phyloP scores from a whole-genome alignment of 2,113 vertebrate species.

The Gambusia affinis region DNA sequence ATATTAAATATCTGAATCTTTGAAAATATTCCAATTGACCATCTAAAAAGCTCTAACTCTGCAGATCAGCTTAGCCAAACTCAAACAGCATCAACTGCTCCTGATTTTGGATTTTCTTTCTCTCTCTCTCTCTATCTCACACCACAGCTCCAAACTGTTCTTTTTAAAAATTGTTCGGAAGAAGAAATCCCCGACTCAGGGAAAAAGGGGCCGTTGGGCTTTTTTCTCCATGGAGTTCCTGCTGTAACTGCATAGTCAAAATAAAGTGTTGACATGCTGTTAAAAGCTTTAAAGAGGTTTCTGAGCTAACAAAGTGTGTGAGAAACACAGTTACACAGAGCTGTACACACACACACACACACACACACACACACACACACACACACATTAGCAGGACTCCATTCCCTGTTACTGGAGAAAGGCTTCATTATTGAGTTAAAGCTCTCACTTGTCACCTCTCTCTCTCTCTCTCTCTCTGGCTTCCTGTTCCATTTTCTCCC shows the following conservation, averaged over 20 bases:
- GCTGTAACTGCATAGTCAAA: neutral
- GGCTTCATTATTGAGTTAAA: constrained; percentile 63
- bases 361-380: constrained; percentile 15
- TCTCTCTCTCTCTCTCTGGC: constrained; percentile 20
- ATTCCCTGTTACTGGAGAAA: constrained; percentile 40
- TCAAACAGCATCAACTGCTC: neutral
- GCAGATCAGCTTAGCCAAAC: neutral
- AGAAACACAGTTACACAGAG: neutral
- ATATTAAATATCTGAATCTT: no score
- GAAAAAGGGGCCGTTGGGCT: neutral
- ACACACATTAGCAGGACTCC: neutral
- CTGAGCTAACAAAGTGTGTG: neutral
- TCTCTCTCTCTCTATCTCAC: neutral
- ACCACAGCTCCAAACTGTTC: neutral
- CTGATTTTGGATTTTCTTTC: neutral
- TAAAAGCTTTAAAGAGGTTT: neutral
- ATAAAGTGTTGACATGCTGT: neutral
- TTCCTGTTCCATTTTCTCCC: constrained; percentile 71
- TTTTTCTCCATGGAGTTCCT: neutral
- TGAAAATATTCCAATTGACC: no score
- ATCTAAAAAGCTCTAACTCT: neutral
- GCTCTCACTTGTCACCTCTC: constrained; percentile 24
- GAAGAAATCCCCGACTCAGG: neutral
- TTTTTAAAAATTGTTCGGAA: neutral
- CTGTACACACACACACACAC: constrained; percentile 1